Conservation (phyloP, 37 sponge, comb jelly and placozoan species). For the Mnemiopsis leidyi region DNA sequence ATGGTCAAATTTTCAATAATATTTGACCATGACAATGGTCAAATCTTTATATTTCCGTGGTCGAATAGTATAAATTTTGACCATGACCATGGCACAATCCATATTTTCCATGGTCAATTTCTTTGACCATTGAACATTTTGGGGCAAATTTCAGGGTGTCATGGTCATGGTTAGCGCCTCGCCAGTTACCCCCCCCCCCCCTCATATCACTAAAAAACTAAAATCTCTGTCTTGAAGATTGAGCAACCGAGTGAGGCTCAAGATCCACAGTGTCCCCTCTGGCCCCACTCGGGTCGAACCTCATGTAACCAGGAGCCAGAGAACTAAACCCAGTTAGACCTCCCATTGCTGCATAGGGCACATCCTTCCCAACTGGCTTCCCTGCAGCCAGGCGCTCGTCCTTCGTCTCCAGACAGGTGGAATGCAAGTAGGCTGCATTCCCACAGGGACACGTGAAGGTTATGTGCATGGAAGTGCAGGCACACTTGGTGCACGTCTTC, state of each 20-base stretch:
- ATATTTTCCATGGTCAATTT: no score
- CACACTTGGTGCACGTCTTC: conserved; percentile 44
- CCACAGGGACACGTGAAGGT: conserved; percentile 67
- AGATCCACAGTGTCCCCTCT: conserved; percentile 36
- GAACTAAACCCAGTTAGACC: conserved; percentile 69
- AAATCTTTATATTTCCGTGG: no score
- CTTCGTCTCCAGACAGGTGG: conserved; percentile 59
- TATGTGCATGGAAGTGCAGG: not conserved
- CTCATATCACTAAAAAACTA: no score
- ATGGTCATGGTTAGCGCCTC: no score
- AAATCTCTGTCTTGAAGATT: not conserved
- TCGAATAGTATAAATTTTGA: no score
- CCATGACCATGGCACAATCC: no score
- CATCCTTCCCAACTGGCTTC: conserved; percentile 66
- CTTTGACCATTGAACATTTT: no score
- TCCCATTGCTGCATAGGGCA: conserved; percentile 70
- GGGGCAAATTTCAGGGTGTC: no score
- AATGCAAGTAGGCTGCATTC: not conserved
- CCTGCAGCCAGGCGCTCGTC: conserved; percentile 64
- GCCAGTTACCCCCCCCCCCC: no score
- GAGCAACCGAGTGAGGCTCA: not conserved
- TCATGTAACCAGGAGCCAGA: conserved; percentile 65
- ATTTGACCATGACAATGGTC: no score
- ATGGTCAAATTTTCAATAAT: no score
- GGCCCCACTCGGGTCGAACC: conserved; percentile 66